These are phyloP conservation scores for Dendrolimus punctatus DNA, from an alignment of 1,140 invertebrate species.

Conservation along the genomic window DNA sequence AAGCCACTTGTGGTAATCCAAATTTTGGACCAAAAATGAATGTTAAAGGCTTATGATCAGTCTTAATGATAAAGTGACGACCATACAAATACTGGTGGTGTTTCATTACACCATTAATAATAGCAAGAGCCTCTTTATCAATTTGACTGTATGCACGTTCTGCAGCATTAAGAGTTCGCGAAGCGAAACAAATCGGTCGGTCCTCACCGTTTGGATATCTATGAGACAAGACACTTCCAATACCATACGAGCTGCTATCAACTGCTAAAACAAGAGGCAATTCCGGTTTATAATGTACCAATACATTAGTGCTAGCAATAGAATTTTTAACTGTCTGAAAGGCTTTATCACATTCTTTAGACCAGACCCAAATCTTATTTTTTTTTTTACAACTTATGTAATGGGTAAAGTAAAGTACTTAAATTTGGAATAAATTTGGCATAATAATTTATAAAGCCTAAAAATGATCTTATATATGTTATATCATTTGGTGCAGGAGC, in stretches of 20 bases:
- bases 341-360: too few species aligned
- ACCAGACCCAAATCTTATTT: too few species aligned
- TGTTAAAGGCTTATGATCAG: too few species aligned
- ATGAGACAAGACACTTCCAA: neutral
- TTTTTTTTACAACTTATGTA: conserved; percentile 10
- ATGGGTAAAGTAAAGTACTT: conserved; percentile 19
- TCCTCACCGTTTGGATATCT: neutral
- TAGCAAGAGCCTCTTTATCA: neutral
- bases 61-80: too few species aligned
- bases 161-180: neutral
- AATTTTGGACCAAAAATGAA: too few species aligned
- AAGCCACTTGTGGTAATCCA: too few species aligned
- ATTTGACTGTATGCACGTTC: neutral
- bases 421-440: conserved; percentile 23
- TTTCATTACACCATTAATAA: neutral
- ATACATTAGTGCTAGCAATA: neutral
- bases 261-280: neutral
- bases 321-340: neutral
- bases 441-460: conserved; percentile 32
- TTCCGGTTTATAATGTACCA: neutral
- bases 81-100: too few species aligned
- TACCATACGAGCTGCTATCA: too few species aligned
- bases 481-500: neutral
- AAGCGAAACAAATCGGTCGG: neutral
- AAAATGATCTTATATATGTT: conserved; percentile 8